Percentiles rank a stretch among this genome's conserved stretches.
Evolutionary conservation across 2,888 invertebrate genomes (phyloP).

Genomic region (Coronaproctus castanopsis): DNA sequence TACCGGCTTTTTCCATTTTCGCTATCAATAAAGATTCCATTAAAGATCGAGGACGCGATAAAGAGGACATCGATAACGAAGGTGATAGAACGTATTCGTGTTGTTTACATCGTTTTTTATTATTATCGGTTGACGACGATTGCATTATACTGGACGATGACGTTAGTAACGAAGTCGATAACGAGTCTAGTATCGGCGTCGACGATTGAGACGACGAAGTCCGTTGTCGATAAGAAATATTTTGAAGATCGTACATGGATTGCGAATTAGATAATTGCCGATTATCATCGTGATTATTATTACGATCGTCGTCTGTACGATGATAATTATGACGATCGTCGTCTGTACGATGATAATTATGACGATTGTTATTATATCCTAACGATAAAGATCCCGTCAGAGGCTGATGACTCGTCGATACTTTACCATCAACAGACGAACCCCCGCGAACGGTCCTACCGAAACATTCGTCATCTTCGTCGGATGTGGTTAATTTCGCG

Average conservation of each 20-base stretch:
- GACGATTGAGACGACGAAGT: background rate
- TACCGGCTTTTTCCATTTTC: conserved; percentile 52
- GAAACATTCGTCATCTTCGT: too few relatives aligned
- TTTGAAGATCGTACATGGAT: background rate
- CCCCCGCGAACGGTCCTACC: too few relatives aligned
- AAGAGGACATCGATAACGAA: conserved; percentile 32
- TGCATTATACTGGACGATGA: conserved; percentile 29
- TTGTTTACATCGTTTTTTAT: conserved; percentile 9
- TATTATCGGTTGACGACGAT: conserved; percentile 15
- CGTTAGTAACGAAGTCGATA: conserved; percentile 20
- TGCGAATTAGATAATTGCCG: background rate
- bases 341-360: too few relatives aligned
- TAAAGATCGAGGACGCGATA: conserved; percentile 39
- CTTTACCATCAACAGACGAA: too few relatives aligned
- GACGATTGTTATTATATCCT: too few relatives aligned
- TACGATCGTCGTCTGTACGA: too few relatives aligned
- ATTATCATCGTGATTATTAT: background rate
- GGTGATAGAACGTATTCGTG: conserved; percentile 25
- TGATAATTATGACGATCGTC: too few relatives aligned
- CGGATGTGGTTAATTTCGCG: too few relatives aligned
- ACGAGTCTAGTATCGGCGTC: too few relatives aligned
- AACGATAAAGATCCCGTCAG: background rate
- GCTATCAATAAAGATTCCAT: conserved; percentile 64
- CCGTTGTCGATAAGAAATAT: background rate
- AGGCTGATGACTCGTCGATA: too few relatives aligned